Percentiles rank a stretch among this genome's conserved stretches.
These are phyloP conservation scores for Chelidonichthys spinosus DNA, from an alignment of 2,797 vertebrate species.

Conservation along the genomic window DNA sequence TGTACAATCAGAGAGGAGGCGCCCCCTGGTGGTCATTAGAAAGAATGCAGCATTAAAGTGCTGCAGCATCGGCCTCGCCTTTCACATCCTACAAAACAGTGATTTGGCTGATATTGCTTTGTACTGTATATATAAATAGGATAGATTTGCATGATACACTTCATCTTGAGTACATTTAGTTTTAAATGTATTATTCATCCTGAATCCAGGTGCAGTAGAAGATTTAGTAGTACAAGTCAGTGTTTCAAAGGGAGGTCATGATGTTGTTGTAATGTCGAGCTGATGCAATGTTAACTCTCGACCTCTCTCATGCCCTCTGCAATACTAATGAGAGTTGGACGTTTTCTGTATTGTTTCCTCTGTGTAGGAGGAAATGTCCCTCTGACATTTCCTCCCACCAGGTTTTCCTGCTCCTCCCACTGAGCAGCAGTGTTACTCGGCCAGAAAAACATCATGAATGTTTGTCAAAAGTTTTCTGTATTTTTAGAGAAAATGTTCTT, in stretches of 20 bases:
- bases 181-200: too few species aligned
- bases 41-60: too few species aligned
- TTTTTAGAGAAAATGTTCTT: not conserved
- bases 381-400: conserved; percentile 42
- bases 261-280: not conserved
- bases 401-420: conserved; percentile 52
- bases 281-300: not conserved
- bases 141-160: not conserved
- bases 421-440: not conserved
- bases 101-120: not conserved
- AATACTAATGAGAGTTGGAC: not conserved
- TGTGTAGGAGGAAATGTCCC: conserved; percentile 57
- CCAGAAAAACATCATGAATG: not conserved
- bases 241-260: too few species aligned
- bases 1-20: too few species aligned
- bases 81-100: not conserved
- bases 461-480: not conserved
- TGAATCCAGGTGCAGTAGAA: too few species aligned
- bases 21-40: too few species aligned
- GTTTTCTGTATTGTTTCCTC: conserved; percentile 40
- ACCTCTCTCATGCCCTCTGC: conserved; percentile 37
- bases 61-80: too few species aligned
- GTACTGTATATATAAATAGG: not conserved
- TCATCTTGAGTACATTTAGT: not conserved
- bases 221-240: not conserved